Evolutionary conservation across 2,888 invertebrate genomes (phyloP).

Genomic region (Apamea epomidion): DNA sequence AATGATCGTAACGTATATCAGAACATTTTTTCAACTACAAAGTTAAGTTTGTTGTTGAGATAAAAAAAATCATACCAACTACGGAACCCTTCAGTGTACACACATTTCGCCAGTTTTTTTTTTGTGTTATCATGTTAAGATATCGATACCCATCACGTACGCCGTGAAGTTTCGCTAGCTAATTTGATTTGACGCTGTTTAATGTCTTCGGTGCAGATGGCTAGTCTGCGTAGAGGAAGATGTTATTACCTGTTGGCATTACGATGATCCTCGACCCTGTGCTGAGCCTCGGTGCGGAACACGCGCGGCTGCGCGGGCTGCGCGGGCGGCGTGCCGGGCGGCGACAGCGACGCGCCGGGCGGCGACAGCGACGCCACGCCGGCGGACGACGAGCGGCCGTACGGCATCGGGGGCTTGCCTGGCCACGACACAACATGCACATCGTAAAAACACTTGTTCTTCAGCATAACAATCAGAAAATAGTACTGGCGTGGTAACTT

Average conservation of each 20-base stretch:
- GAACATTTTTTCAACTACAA: no score
- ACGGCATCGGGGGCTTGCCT: conserved; percentile 93
- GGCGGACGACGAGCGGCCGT: conserved; percentile 92
- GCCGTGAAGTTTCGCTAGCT: not conserved
- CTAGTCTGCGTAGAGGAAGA: not conserved
- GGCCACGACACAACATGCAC: not conserved
- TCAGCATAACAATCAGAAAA: not conserved
- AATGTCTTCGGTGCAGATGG: not conserved
- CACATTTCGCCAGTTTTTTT: no score
- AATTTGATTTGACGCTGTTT: not conserved
- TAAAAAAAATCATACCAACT: no score
- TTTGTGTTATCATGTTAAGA: no score
- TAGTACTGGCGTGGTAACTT: not conserved
- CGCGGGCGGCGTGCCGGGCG: conserved; percentile 81
- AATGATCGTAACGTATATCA: no score
- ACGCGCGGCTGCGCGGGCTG: conserved; percentile 72
- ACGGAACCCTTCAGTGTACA: no score
- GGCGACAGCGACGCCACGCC: conserved; percentile 86
- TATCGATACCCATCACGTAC: no score
- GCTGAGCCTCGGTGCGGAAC: conserved; percentile 89
- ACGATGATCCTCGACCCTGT: conserved; percentile 86
- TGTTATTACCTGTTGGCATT: conserved; percentile 75
- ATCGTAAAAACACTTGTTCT: not conserved
- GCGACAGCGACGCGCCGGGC: conserved; percentile 85
- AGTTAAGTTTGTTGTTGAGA: no score